Evolutionary conservation across 2,797 vertebrate genomes (phyloP).

Genomic region (Melanotaenia maccullochi): DNA sequence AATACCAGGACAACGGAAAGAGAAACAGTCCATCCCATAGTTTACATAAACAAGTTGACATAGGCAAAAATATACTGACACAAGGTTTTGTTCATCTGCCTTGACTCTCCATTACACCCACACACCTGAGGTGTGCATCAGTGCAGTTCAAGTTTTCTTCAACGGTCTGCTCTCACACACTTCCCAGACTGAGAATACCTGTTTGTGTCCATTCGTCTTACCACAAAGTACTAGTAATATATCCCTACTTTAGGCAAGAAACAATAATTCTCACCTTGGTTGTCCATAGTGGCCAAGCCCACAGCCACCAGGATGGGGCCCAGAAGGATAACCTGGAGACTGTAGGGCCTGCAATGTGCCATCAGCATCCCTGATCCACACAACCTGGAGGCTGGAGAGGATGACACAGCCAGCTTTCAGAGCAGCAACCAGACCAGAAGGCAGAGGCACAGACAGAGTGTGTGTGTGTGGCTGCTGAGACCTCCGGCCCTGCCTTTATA

Average conservation of each 20-base stretch:
- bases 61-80: conserved; percentile 53
- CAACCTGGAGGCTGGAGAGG: conserved; percentile 56
- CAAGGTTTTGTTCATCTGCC: conserved; percentile 43
- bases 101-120: conserved; percentile 30
- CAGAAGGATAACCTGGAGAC: conserved; percentile 68
- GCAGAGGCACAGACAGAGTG: conserved; percentile 42
- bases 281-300: conserved; percentile 51
- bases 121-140: conserved; percentile 30
- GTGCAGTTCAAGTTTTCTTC: conserved; percentile 21
- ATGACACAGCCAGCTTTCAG: conserved; percentile 47
- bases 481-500: conserved; percentile 82
- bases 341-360: conserved; percentile 46
- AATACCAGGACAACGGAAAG: conserved; percentile 55
- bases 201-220: conserved; percentile 45
- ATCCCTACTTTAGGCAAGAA: conserved; percentile 41
- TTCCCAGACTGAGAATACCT: conserved; percentile 59
- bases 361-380: conserved; percentile 73
- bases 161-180: conserved; percentile 31
- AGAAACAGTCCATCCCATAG: conserved; percentile 55
- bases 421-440: conserved; percentile 48
- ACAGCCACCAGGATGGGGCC: conserved; percentile 63
- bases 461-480: conserved; percentile 72
- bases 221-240: conserved; percentile 60
- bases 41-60: conserved; percentile 51
- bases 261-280: conserved; percentile 77